Percentiles rank a stretch among this genome's conserved stretches.
Evolutionary conservation across 1,140 invertebrate species (phyloP).

Genomic region (Drosophila pandora): DNA sequence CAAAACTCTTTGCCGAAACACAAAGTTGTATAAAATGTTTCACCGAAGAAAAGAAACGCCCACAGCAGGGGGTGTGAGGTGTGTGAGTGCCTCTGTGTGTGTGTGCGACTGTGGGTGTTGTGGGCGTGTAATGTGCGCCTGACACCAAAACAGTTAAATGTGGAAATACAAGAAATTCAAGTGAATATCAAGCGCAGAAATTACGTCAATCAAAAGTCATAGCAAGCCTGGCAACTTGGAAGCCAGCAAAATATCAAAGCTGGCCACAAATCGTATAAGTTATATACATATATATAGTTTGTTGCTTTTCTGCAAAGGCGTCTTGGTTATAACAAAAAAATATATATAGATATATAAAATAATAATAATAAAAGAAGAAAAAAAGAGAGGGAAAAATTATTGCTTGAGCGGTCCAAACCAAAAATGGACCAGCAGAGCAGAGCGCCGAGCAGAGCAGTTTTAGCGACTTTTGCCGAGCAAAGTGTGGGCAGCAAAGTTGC

Average conservation of each 20-base stretch:
- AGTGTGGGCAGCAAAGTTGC: conserved; percentile 80
- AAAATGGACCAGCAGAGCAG: conserved; percentile 76
- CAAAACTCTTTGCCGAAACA: conserved; percentile 64
- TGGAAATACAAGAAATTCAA: conserved; percentile 82
- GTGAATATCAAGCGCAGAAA: conserved; percentile 80
- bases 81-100: conserved; percentile 8
- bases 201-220: conserved; percentile 80
- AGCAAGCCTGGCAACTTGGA: conserved; percentile 54
- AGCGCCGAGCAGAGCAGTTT: conserved; percentile 13
- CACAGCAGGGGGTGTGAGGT: conserved; percentile 36
- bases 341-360: conserved; percentile 5
- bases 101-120: conserved; percentile 50
- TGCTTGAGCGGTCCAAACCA: conserved; percentile 67
- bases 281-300: conserved; percentile 15
- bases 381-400: conserved; percentile 45
- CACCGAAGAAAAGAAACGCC: conserved; percentile 45
- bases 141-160: conserved; percentile 81
- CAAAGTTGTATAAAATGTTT: conserved; percentile 41
- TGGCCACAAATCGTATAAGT: conserved; percentile 56
- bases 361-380: conserved; percentile 33
- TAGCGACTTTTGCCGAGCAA: conserved; percentile 52
- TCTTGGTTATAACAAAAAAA: conserved; percentile 50
- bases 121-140: conserved; percentile 72
- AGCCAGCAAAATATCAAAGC: conserved; percentile 66
- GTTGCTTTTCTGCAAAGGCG: conserved; percentile 68